Evolutionary conservation across 2,888 invertebrate species (phyloP).

Genomic region (Hirtodrosophila confusa): DNA sequence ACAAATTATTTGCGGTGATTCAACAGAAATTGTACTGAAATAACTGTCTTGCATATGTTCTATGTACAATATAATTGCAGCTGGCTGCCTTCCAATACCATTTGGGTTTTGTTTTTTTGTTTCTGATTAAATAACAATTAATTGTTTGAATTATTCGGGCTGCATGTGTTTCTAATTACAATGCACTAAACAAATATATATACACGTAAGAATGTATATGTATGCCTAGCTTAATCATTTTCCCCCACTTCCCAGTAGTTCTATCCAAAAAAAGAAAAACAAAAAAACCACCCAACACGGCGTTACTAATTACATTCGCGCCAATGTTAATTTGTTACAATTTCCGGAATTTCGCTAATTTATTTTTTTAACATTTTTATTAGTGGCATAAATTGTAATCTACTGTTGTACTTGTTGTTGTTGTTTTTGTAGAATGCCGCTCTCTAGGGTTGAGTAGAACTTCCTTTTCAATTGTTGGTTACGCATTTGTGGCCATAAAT

Average conservation of each 20-base stretch:
- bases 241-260: conserved; percentile 19
- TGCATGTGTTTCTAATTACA: conserved; percentile 34
- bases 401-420: conserved; percentile 24
- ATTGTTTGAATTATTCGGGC: conserved; percentile 13
- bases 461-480: conserved; percentile 64
- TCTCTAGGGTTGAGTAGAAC: conserved; percentile 44
- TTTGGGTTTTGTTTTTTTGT: neutral
- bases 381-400: conserved; percentile 68
- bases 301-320: conserved; percentile 80
- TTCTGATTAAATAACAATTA: neutral
- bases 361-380: conserved; percentile 71
- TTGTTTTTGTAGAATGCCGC: conserved; percentile 29
- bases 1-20: conserved; percentile 70
- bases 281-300: conserved; percentile 53
- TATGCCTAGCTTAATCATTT: conserved; percentile 32
- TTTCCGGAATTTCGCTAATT: conserved; percentile 81
- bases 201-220: conserved; percentile 13
- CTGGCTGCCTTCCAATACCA: conserved; percentile 2
- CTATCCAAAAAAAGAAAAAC: conserved; percentile 1
- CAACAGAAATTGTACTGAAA: conserved; percentile 52
- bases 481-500: conserved; percentile 49
- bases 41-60: conserved; percentile 11
- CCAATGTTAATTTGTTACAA: conserved; percentile 82
- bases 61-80: conserved; percentile 19
- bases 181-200: conserved; percentile 9